These are phyloP conservation scores for Thomomys bottae DNA, from an alignment of 2,113 vertebrate genomes.

Conservation along the genomic window DNA sequence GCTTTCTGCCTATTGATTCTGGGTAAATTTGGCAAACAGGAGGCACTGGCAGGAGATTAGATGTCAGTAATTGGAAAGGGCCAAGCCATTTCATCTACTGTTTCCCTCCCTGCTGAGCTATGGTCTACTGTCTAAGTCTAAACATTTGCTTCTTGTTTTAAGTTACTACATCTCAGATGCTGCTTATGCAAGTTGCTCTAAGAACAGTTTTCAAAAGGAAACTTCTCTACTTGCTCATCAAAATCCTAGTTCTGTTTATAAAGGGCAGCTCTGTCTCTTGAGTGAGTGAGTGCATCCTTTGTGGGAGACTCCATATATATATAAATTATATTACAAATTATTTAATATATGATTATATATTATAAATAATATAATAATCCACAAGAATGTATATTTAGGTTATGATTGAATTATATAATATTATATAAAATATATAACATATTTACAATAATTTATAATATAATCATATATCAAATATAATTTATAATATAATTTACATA, in stretches of 20 bases:
- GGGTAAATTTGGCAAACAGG: not conserved
- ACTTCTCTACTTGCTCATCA: not conserved
- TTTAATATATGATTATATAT: no score
- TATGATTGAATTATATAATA: no score
- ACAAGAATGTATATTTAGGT: no score
- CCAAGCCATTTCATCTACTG: not conserved
- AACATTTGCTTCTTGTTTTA: conserved; percentile 15
- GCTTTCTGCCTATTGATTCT: not conserved
- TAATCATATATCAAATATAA: no score
- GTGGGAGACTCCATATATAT: not conserved
- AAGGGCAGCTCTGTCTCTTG: not conserved
- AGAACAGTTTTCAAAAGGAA: not conserved
- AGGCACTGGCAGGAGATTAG: not conserved
- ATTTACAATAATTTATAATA: no score
- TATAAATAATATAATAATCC: no score
- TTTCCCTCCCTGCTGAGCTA: not conserved
- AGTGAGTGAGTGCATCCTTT: not conserved
- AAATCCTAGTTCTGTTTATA: not conserved
- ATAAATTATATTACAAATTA: no score
- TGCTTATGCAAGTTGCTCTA: not conserved
- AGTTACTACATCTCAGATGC: not conserved
- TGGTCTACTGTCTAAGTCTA: not conserved
- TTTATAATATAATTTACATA: no score
- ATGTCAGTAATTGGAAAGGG: not conserved
- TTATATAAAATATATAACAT: no score